These are phyloP conservation scores for Philopotamus ludificatus DNA, from an alignment of 1,140 invertebrate genomes.

Conservation along the genomic window DNA sequence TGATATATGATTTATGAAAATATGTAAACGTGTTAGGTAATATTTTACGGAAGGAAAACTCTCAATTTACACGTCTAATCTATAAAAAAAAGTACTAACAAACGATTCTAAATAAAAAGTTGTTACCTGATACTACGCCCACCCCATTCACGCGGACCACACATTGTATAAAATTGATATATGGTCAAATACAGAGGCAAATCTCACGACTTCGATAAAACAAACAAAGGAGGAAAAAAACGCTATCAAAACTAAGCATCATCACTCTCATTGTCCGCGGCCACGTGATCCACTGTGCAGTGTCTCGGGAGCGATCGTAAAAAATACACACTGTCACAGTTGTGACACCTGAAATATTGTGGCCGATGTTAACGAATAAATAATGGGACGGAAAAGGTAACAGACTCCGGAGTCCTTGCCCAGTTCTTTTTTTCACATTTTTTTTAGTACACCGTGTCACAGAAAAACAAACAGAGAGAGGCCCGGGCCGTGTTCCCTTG, in stretches of 20 bases:
- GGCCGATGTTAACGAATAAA: background rate
- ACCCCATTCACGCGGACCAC: too few species aligned
- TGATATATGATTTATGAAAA: too few species aligned
- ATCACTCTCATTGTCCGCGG: background rate
- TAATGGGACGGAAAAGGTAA: background rate
- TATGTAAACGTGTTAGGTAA: too few species aligned
- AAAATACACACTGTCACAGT: conserved; percentile 12
- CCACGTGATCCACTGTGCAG: background rate
- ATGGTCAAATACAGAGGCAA: too few species aligned
- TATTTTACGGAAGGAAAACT: too few species aligned
- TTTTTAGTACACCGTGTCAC: conserved; percentile 11
- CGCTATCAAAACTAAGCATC: background rate
- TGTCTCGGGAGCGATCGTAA: background rate
- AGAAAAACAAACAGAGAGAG: conserved; percentile 19
- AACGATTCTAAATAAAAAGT: too few species aligned
- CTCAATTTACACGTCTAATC: too few species aligned
- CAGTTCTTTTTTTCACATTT: background rate
- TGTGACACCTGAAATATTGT: conserved; percentile 21
- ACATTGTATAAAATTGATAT: too few species aligned
- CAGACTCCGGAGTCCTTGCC: background rate
- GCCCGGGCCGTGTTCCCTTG: conserved; percentile 16
- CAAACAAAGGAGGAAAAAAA: conserved; percentile 3
- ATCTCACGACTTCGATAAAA: too few species aligned
- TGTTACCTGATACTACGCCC: too few species aligned
- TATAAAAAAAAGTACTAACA: too few species aligned